Conservation (phyloP, 1,140 invertebrate genomes). For the Lepidurus arcticus region DNA sequence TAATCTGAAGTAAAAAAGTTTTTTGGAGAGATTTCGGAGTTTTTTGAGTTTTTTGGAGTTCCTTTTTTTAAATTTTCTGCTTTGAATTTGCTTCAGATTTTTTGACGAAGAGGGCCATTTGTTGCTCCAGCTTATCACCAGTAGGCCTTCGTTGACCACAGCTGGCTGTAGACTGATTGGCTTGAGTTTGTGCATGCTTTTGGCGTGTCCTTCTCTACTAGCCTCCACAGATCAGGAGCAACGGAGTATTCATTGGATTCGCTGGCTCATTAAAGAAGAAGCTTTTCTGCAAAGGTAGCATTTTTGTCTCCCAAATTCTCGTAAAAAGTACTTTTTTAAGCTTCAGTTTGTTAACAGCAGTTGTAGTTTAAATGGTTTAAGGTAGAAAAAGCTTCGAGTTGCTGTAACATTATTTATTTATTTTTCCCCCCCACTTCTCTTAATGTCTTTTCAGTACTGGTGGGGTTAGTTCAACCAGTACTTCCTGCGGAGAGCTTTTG, state of each 20-base stretch:
- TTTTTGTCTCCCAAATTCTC: slow-evolving; percentile 26
- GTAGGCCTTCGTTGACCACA: slow-evolving; percentile 78
- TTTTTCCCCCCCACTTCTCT: background rate
- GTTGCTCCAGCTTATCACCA: slow-evolving; percentile 77
- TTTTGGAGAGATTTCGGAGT: slow-evolving; percentile 4
- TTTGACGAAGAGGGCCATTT: slow-evolving; percentile 85
- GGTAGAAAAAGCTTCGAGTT: background rate
- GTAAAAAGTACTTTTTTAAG: background rate
- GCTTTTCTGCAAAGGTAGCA: slow-evolving; percentile 66
- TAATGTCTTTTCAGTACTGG: slow-evolving; percentile 53
- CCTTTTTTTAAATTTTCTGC: background rate
- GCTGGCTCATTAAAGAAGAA: slow-evolving; percentile 86
- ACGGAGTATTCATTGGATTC: slow-evolving; percentile 87
- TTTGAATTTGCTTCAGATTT: slow-evolving; percentile 48
- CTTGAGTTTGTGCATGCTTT: slow-evolving; percentile 86
- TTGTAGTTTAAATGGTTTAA: too few species aligned
- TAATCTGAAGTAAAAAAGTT: slow-evolving; percentile 64
- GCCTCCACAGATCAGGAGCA: slow-evolving; percentile 72
- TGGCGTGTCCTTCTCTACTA: slow-evolving; percentile 85
- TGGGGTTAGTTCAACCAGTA: slow-evolving; percentile 62
- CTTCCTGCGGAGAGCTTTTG: slow-evolving; percentile 85
- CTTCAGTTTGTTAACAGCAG: too few species aligned
- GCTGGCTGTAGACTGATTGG: slow-evolving; percentile 90
- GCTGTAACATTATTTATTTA: background rate
- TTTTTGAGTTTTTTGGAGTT: too few species aligned